These are phyloP conservation scores for Embiotoca jacksoni DNA, from an alignment of 2,113 vertebrate genomes.

Conservation along the genomic window DNA sequence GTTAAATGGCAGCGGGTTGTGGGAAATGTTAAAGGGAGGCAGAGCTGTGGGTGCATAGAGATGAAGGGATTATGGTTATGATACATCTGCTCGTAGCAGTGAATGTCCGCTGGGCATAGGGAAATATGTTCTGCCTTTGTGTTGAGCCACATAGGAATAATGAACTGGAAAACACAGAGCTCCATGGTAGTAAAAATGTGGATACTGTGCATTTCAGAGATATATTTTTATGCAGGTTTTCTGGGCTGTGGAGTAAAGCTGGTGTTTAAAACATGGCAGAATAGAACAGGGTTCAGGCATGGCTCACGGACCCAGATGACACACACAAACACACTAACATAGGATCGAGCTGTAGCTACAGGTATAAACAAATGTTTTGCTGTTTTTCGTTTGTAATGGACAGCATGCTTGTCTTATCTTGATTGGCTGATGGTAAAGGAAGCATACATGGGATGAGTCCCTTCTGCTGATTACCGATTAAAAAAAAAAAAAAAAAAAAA, in stretches of 20 bases:
- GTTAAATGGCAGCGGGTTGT: conserved; percentile 40
- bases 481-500: no score
- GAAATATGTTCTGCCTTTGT: conserved; percentile 24
- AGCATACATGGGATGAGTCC: no score
- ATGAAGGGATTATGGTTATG: conserved; percentile 59
- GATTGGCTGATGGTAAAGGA: no score
- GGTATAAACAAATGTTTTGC: no score
- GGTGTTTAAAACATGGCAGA: neutral
- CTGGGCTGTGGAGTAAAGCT: neutral
- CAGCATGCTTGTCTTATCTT: no score
- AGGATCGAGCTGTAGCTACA: no score
- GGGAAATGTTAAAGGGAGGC: conserved; percentile 25
- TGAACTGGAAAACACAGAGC: conserved; percentile 1
- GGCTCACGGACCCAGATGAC: no score
- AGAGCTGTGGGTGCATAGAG: conserved; percentile 48
- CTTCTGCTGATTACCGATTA: no score
- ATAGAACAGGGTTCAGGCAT: neutral
- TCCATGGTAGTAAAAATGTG: neutral
- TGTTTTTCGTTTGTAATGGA: no score
- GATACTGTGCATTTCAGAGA: neutral
- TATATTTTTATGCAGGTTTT: neutral
- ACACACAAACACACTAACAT: no score
- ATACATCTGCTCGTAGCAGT: conserved; percentile 31
- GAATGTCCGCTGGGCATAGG: conserved; percentile 22
- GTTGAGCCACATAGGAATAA: neutral